phyloP scores from a whole-genome alignment of 2,888 invertebrate species.

The Himalopsyche anomala region DNA sequence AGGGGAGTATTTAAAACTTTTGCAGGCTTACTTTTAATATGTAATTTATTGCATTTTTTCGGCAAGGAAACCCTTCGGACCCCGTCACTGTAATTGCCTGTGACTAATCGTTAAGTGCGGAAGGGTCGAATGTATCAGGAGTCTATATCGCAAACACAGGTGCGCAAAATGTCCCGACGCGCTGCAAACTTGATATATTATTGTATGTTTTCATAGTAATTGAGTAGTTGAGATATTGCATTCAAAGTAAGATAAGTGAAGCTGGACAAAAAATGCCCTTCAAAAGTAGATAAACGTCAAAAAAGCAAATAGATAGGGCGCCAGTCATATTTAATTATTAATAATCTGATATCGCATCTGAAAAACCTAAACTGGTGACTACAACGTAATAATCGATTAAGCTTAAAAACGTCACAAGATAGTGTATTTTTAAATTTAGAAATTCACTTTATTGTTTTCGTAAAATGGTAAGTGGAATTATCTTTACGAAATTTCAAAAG shows the following conservation, averaged over 20 bases:
- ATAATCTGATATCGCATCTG: too few species aligned
- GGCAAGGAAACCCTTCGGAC: conserved; percentile 48
- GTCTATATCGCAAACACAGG: conserved; percentile 53
- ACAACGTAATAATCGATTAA: too few species aligned
- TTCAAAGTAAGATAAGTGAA: background rate
- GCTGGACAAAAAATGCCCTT: background rate
- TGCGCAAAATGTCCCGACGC: conserved; percentile 54
- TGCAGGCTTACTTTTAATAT: conserved; percentile 28
- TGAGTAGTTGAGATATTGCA: background rate
- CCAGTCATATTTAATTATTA: too few species aligned
- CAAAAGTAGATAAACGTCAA: too few species aligned
- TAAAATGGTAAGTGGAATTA: too few species aligned
- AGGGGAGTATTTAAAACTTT: conserved; percentile 44
- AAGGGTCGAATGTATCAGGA: conserved; percentile 45
- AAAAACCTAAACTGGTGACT: too few species aligned
- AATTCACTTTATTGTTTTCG: too few species aligned
- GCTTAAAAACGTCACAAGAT: too few species aligned
- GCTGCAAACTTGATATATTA: conserved; percentile 38
- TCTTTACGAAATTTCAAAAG: too few species aligned
- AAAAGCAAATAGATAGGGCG: too few species aligned
- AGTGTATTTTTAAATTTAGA: too few species aligned
- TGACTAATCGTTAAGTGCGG: conserved; percentile 56
- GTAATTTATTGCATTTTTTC: conserved; percentile 47
- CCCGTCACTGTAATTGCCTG: conserved; percentile 59
- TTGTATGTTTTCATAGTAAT: background rate